These are phyloP conservation scores for Leucosticte australis DNA, from an alignment of 2,113 vertebrate genomes.

Conservation along the genomic window DNA sequence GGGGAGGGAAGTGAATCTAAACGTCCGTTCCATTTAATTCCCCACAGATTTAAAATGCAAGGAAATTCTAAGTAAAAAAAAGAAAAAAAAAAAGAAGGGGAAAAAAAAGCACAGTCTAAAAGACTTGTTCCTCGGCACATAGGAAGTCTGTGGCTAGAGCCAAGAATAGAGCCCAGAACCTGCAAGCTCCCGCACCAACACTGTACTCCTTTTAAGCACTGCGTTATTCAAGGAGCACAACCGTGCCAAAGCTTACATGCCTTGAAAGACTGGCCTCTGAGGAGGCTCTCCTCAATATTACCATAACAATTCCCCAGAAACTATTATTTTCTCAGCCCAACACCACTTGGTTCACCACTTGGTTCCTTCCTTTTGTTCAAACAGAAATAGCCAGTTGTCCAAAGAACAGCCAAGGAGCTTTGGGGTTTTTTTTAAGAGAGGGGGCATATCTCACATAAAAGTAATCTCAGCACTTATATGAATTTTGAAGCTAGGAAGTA, in stretches of 20 bases:
- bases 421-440: neutral
- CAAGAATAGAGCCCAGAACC: conserved; percentile 6
- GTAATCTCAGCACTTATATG: neutral
- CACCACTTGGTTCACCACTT: neutral
- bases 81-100: neutral
- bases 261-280: neutral
- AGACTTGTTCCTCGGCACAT: neutral
- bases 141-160: conserved; percentile 42
- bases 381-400: neutral
- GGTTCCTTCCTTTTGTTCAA: neutral
- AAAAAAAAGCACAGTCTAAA: neutral
- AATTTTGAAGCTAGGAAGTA: neutral
- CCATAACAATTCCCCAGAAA: neutral
- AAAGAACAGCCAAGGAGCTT: neutral
- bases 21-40: neutral
- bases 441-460: neutral
- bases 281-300: neutral
- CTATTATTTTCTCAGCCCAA: neutral
- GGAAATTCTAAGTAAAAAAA: conserved; percentile 12
- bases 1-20: conserved; percentile 3
- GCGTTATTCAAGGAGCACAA: neutral
- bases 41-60: conserved; percentile 42
- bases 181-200: neutral
- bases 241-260: neutral
- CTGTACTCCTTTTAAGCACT: neutral